Evolutionary conservation across 1,140 invertebrate species (phyloP), one percentile per base, ranked within the genome.

Genomic region (Neodiprion pinetum): DNA sequence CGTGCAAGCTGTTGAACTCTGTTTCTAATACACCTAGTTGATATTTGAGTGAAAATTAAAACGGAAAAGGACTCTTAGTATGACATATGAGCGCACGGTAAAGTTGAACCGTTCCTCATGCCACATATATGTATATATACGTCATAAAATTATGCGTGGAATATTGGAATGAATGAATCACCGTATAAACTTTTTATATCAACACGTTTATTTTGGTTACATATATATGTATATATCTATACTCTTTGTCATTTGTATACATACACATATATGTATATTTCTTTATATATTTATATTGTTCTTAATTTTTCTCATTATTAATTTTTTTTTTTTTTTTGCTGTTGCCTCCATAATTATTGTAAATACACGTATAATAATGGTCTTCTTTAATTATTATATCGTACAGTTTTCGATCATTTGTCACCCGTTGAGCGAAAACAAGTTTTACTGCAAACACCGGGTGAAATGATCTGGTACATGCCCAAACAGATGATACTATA

Each of bases 171-270:
- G 23, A 61, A 2, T 21, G 21, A 61, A 53, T 70, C 48, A 14
- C 2, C 53, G 70, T 73, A 10, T 28, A 75, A 67, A 69, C 68
- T 83, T 85, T 85, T 82, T 76, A 84, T 87, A 85, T 81, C 83
- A 87, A 87, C 85, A 87, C 82, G 81, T 86, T 87, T 85, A 86
- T 87, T 86, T 77, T 77, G 81, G 83, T 83, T 85, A 86, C 78
- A 80, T 81, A 84, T 81, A 81, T 79, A 80, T 85, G 80, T 69
- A 72, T 82, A 80, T 82, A 78, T 78, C 76, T 78, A 70, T 67
- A 78, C 70, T 75, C 76, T 78, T 73, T 77, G 7, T 72, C 72
- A 47, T 10, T 23, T 65, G 11, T 69, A 70, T 11, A 71, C 70
- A 48, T 69, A 47, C 21, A 70, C 71, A 72, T 66, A 72, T 74